Evolutionary conservation across 2,113 vertebrate species (phyloP).

Genomic region (Mustela nigripes): DNA sequence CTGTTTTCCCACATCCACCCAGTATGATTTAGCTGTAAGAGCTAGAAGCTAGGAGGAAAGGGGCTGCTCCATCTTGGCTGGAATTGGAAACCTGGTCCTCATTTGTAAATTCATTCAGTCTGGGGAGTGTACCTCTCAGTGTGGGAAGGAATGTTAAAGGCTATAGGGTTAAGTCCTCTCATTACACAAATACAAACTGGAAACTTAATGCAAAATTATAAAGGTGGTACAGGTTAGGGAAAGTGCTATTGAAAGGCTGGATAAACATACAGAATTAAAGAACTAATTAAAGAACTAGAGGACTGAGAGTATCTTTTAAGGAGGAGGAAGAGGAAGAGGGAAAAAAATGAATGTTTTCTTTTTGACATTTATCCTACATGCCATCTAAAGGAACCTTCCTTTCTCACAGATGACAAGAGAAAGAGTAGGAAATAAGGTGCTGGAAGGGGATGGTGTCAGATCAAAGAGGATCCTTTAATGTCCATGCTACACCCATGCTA

Average conservation of each 20-base stretch:
- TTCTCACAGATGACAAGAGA: no score
- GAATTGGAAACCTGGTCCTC: neutral
- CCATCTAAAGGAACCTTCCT: neutral
- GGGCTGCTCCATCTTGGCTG: no score
- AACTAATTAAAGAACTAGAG: neutral
- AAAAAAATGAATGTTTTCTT: neutral
- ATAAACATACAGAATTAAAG: neutral
- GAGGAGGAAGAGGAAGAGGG: neutral
- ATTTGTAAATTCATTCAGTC: neutral
- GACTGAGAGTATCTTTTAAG: neutral
- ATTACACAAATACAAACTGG: neutral
- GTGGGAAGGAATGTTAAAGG: neutral
- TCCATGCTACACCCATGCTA: accelerated
- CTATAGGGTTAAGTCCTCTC: neutral
- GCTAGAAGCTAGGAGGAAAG: neutral
- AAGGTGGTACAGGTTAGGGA: neutral
- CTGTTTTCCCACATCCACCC: accelerated
- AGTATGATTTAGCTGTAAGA: neutral
- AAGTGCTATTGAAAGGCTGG: neutral
- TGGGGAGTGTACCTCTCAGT: neutral
- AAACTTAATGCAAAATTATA: neutral
- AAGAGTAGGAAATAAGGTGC: neutral
- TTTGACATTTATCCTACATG: neutral
- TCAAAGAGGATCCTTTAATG: neutral
- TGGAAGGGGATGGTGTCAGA: neutral